These are phyloP conservation scores for Eupsilia transversa DNA, from an alignment of 2,888 invertebrate species.

Conservation along the genomic window DNA sequence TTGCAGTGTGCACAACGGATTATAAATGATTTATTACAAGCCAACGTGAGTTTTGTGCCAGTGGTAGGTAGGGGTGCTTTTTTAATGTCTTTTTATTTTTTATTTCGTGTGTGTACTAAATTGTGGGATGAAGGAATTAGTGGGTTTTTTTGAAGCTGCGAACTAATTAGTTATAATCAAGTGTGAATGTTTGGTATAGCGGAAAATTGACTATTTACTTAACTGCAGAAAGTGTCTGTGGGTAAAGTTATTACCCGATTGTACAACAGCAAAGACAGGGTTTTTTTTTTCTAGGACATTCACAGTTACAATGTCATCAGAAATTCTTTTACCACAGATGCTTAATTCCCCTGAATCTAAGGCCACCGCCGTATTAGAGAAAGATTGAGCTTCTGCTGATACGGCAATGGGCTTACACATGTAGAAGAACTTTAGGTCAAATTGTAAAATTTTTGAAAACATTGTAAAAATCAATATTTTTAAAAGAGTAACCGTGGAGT, in stretches of 20 bases:
- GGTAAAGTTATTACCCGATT: too few species aligned
- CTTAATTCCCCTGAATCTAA: neutral
- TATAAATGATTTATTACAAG: constrained; percentile 74
- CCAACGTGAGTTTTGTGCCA: constrained; percentile 49
- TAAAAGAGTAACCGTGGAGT: neutral
- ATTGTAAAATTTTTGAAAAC: neutral
- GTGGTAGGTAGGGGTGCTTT: constrained; percentile 47
- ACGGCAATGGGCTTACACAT: neutral
- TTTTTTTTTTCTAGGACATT: too few species aligned
- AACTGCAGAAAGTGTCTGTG: too few species aligned
- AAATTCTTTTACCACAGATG: neutral
- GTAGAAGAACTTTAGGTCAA: neutral
- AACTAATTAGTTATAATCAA: constrained; percentile 25
- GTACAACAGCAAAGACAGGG: too few species aligned
- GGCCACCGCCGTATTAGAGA: neutral
- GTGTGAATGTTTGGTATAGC: neutral
- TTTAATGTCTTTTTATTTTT: constrained; percentile 38
- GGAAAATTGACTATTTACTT: neutral
- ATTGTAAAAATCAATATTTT: neutral
- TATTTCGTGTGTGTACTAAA: constrained; percentile 36
- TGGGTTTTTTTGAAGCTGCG: constrained; percentile 30
- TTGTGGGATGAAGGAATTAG: constrained; percentile 45
- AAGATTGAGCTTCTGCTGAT: neutral
- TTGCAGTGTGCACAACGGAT: constrained; percentile 71
- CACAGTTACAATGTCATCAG: neutral